Evolutionary conservation across 1,140 invertebrate species (phyloP), one percentile per base, ranked within the genome.

Genomic region (Drosophila saltans): DNA sequence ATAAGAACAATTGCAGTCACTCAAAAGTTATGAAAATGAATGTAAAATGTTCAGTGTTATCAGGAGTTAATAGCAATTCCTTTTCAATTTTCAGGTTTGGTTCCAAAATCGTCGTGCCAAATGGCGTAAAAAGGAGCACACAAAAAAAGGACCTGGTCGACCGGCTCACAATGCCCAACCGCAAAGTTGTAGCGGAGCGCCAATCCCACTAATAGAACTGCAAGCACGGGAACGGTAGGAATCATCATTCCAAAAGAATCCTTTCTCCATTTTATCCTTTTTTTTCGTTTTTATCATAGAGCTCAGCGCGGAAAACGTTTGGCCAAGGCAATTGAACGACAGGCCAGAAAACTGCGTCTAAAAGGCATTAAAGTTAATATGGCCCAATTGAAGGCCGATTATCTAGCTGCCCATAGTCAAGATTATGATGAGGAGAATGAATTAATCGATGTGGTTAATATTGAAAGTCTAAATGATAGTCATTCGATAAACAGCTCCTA

Each of bases 31-130:
- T 30, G 28, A 30, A 30, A 30, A 30, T 30, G 28, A 4, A 30
- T 30, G 28, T 16, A 16, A 16, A 16, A 16, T 16, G 16, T 16
- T 16, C 16, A 16, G 16, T 16, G 16, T 16, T 16, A 16, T 16
- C 16, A 16, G 16, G 16, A 16, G 16, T 16, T 16, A 16, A 16
- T 16, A 16, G 16, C 0, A 16, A 16, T 16, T 16, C 16, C 16
- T 16, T 16, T 16, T 16, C 28, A 8, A 52, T 11, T 55, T 66
- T 0, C 41, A 99, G 98, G 99, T 99, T 40, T 99, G 98, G 98
- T 99, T 99, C 93, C 99, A 99, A 94, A 99, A 99, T 92, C 95
- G 99, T 26, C 94, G 99, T 33, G 99, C 99, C 9, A 99, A 99
- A 93, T 99, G 98, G 98, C 94, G 98, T 60, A 99, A 99, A 93